Evolutionary conservation across 2,888 invertebrate genomes (phyloP).

Genomic region (Bombyx huttoni): DNA sequence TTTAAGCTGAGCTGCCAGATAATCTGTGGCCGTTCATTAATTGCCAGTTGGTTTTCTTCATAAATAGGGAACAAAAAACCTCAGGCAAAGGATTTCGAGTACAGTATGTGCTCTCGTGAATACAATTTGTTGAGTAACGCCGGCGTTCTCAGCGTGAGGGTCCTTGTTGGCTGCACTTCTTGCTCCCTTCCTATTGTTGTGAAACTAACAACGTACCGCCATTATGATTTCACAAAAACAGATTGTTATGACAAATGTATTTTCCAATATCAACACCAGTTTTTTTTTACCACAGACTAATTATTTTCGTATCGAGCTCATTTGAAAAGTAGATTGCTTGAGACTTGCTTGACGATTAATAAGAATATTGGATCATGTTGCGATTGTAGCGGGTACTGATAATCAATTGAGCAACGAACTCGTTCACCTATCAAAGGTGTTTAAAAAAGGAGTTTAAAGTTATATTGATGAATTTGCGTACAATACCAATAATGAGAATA

Average conservation of each 20-base stretch:
- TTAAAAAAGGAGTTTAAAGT: no score
- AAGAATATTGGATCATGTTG: no score
- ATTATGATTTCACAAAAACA: background rate
- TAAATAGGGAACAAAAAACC: background rate
- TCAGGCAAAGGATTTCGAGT: background rate
- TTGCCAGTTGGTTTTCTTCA: background rate
- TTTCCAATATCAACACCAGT: background rate
- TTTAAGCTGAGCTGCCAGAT: no score
- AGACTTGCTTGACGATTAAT: no score
- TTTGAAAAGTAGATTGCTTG: no score
- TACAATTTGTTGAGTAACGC: slow-evolving; percentile 23
- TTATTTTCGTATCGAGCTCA: no score
- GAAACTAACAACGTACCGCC: slow-evolving; percentile 11
- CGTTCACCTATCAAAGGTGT: no score
- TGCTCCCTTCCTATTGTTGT: slow-evolving; percentile 17
- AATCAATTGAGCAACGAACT: no score
- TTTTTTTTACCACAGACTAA: background rate
- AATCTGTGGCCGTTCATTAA: background rate
- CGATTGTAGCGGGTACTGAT: no score
- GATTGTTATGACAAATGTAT: background rate
- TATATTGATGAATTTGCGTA: no score
- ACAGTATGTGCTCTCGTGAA: slow-evolving; percentile 22
- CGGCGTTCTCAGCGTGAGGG: slow-evolving; percentile 9
- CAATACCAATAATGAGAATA: no score
- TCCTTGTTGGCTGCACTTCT: slow-evolving; percentile 10